phyloP scores from a whole-genome alignment of 64 coral and sea anemone species.

The Hydrozoanthus tunicans region DNA sequence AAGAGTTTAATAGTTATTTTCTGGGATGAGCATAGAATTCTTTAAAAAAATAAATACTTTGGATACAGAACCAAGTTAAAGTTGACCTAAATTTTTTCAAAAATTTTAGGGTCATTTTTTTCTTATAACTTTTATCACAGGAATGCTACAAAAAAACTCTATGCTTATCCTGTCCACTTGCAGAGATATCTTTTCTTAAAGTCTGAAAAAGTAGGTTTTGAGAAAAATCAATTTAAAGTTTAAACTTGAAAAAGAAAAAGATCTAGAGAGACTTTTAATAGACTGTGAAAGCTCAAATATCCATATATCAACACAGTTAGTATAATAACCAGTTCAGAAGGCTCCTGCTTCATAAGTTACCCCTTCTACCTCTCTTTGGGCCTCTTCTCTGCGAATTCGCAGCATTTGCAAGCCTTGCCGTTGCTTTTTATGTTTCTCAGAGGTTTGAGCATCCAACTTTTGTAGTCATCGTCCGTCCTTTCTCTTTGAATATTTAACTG shows the following conservation, averaged over 20 bases:
- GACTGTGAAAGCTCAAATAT: not conserved
- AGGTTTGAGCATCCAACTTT: constrained; percentile 1
- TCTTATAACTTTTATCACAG: constrained; percentile 40
- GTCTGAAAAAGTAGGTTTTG: not conserved
- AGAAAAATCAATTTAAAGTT: constrained; percentile 25
- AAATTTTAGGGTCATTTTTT: constrained; percentile 18
- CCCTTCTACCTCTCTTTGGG: not conserved
- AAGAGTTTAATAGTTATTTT: constrained; percentile 25
- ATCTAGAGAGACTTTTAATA: too few relatives aligned
- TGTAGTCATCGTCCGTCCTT: constrained; percentile 10
- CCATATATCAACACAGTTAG: constrained; percentile 1
- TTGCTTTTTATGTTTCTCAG: not conserved
- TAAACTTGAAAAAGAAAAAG: not conserved
- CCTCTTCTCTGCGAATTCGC: not conserved
- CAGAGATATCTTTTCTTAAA: too few relatives aligned
- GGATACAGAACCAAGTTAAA: constrained; percentile 29
- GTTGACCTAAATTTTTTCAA: not conserved
- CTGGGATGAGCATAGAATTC: constrained; percentile 31
- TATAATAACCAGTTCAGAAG: too few relatives aligned
- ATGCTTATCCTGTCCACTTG: not conserved
- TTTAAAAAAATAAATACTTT: constrained; percentile 16
- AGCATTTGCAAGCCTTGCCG: not conserved
- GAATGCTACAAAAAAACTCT: constrained; percentile 22
- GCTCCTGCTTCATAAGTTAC: not conserved
- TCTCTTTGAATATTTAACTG: constrained; percentile 16